Evolutionary conservation across 2,888 invertebrate genomes (phyloP), one percentile per base, ranked within the genome.

Genomic region (Lepidocyrtinus sp.): DNA sequence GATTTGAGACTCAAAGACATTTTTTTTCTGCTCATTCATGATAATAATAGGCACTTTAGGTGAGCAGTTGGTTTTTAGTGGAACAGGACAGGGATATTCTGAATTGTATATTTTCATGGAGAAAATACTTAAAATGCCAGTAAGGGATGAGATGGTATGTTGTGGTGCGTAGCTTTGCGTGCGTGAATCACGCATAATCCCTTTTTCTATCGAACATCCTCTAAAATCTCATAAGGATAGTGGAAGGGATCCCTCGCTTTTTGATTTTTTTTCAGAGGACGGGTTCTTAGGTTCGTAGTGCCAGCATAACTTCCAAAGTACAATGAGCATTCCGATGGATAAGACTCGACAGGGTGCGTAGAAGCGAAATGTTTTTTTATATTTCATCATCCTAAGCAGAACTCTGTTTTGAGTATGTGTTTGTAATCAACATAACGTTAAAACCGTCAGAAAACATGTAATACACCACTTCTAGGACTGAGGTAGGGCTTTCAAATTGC

Each of bases 61-160:
- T 79, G 78, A 69, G 73, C 78, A 79, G 78, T 79, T 79, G 78
- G 73, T 68, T 78, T 72, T 69, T 72, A 50, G 68, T 79, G 73
- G 72, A 22, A 55, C 65, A 62, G 26, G 24, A 27, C n/a, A 65
- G 7, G 7, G n/a, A 27, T n/a, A 46, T 63, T 72, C 25, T 27
- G 46, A 46, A 62, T 62, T 36, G 27, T 50, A 15, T n/a, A 68
- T 25, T 61, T 71, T 45, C 70, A 71, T 9, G 45, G 9, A 45
- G 26, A 59, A 55, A 26, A 71, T 59, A 62, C 61, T 36, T 71
- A 61, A 36, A 55, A 59, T 21, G 2, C 1, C 7, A 25, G 9
- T 63, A n/a, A 2, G 22, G 17, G 21, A 21, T 26, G 21, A 21
- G 25, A 36, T 36, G 25, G 21, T 12, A 15, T 12, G 24, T 22